Conservation (phyloP, 2,113 vertebrate species). For the Rhadina sibilatrix region DNA sequence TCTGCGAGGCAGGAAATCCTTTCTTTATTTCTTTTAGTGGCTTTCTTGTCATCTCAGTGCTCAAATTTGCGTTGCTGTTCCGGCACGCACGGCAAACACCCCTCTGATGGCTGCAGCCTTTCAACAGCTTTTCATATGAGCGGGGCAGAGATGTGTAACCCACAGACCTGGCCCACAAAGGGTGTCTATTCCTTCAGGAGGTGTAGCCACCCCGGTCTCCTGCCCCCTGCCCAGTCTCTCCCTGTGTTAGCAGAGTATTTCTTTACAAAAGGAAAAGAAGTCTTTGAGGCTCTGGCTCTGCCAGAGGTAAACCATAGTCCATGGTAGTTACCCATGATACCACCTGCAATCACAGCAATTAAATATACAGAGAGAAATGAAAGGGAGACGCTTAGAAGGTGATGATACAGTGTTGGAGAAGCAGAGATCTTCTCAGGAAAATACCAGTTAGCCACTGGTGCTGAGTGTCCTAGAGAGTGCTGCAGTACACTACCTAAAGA, state of each 20-base stretch:
- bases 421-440: accelerated
- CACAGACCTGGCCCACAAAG: accelerated
- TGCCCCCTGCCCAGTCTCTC: neutral
- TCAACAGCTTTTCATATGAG: conserved; percentile 65
- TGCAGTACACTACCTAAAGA: neutral
- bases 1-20: conserved; percentile 57
- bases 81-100: neutral
- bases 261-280: neutral
- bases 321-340: neutral
- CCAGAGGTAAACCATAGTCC: neutral
- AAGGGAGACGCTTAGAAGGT: neutral
- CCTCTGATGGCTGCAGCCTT: conserved; percentile 45
- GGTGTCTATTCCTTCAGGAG: neutral
- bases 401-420: neutral
- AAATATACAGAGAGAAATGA: neutral
- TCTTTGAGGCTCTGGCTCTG: neutral
- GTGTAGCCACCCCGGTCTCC: accelerated
- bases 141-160: neutral
- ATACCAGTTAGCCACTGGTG: neutral
- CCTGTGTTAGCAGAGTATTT: neutral
- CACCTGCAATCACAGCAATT: neutral
- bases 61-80: neutral
- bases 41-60: conserved; percentile 55
- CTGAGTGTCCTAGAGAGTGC: neutral
- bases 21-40: conserved; percentile 62